A percentile compares a stretch with the other conserved stretches of the same genome.
Conservation (phyloP, 2,113 vertebrate genomes). For the Cochlearius cochlearius region DNA sequence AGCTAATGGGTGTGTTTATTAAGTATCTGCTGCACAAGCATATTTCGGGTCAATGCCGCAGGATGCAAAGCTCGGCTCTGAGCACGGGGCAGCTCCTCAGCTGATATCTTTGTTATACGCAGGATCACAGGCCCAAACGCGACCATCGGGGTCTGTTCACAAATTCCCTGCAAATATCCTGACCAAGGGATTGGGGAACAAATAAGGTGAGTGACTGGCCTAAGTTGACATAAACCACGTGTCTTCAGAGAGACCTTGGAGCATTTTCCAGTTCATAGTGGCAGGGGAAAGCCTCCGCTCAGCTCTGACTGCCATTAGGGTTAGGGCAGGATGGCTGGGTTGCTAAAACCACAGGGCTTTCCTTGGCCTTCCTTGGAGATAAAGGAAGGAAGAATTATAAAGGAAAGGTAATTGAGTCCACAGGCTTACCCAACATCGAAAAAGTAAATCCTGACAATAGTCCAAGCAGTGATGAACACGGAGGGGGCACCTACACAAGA, state of each 20-base stretch:
- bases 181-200: neutral
- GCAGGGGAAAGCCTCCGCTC: neutral
- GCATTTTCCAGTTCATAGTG: fast-evolving
- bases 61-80: neutral
- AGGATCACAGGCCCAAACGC: neutral
- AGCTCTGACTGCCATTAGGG: neutral
- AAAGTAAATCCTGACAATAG: slow-evolving; percentile 80
- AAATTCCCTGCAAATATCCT: neutral
- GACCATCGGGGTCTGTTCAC: neutral
- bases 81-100: neutral
- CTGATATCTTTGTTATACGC: neutral
- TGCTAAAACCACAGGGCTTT: neutral
- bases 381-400: neutral
- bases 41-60: neutral
- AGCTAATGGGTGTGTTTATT: neutral
- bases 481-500: slow-evolving; percentile 83
- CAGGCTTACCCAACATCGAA: slow-evolving; percentile 83
- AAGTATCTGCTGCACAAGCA: neutral
- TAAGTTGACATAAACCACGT: fast-evolving
- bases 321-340: neutral
- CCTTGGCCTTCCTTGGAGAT: neutral
- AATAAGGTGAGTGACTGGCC: neutral
- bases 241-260: neutral
- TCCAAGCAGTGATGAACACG: slow-evolving; percentile 88
- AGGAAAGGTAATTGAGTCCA: neutral